Conservation (phyloP, 1,140 invertebrate species). For the Drosophila repleta region DNA sequence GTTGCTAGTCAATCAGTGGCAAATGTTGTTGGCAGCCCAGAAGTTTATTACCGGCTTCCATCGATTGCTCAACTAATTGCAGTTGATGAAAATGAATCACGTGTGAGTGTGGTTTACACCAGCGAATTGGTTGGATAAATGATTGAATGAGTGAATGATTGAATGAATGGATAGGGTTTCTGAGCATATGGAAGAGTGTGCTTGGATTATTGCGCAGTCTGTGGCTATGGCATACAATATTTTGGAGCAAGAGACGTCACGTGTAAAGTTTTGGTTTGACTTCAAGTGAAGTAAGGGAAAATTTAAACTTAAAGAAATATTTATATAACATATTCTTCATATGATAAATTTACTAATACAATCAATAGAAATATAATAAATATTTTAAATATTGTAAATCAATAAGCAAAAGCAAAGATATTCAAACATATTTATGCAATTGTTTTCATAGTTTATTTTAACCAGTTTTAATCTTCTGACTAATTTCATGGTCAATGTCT, state of each 20-base stretch:
- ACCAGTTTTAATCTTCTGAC: no score
- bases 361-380: no score
- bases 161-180: neutral
- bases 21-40: conserved; percentile 48
- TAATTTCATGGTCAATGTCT: no score
- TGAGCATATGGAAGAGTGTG: neutral
- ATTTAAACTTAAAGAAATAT: neutral
- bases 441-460: no score
- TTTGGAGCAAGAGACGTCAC: no score
- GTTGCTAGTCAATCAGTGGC: conserved; percentile 33
- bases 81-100: conserved; percentile 43
- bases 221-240: neutral
- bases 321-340: no score
- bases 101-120: conserved; percentile 4
- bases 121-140: neutral
- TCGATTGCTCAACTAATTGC: conserved; percentile 70
- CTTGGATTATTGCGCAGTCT: neutral
- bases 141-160: neutral
- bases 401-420: no score
- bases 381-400: no score
- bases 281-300: neutral
- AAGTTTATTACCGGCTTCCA: conserved; percentile 59
- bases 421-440: no score
- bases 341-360: no score
- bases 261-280: no score